These are phyloP conservation scores for Pseudococcus jackbeardsleyi DNA, from an alignment of 2,888 invertebrate genomes.

Conservation along the genomic window DNA sequence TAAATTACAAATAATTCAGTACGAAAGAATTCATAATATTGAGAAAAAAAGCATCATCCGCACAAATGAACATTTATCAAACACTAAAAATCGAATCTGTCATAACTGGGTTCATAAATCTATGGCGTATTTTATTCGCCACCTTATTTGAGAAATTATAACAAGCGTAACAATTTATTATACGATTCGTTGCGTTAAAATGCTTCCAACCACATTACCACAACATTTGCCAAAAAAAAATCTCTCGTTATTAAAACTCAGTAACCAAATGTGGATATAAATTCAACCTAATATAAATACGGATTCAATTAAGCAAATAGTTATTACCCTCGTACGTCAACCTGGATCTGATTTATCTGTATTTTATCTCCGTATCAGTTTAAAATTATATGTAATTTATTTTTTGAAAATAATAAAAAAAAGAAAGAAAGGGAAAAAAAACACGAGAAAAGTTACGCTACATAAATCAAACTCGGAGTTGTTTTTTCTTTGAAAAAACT, in stretches of 20 bases:
- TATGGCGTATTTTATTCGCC: neutral
- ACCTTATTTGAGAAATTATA: neutral
- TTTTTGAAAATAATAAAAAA: conserved; percentile 3
- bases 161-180: neutral
- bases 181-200: conserved; percentile 3
- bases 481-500: conserved; percentile 44
- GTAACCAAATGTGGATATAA: neutral
- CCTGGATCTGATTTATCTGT: neutral
- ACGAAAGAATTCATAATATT: too few species aligned
- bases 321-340: conserved; percentile 41
- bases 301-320: conserved; percentile 46
- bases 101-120: neutral
- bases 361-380: conserved; percentile 50
- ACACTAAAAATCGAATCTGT: too few species aligned
- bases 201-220: neutral
- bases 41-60: too few species aligned
- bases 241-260: neutral
- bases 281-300: conserved; percentile 36
- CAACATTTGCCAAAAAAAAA: conserved; percentile 19
- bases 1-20: too few species aligned
- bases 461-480: conserved; percentile 38
- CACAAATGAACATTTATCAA: too few species aligned
- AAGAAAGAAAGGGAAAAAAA: neutral
- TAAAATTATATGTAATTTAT: conserved; percentile 50
- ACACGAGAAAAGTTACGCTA: conserved; percentile 39